Conservation (phyloP, 2,888 invertebrate species). For the Dastarcus helophoroides region DNA sequence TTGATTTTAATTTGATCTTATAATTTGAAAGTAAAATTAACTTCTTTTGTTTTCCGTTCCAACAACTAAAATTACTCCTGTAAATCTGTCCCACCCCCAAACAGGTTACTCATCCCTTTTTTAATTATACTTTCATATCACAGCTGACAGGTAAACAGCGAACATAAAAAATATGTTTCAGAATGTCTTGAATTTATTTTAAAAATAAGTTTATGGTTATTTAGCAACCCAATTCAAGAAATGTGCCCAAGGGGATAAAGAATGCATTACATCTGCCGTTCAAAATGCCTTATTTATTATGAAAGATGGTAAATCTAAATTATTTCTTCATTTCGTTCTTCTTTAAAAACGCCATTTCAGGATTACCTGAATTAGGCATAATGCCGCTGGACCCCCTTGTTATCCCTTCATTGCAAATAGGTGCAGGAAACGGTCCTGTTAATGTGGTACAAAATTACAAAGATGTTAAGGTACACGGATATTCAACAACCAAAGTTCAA, state of each 20-base stretch:
- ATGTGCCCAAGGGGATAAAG: conserved; percentile 5
- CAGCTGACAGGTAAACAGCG: no score
- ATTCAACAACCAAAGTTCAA: not conserved
- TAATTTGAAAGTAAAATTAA: no score
- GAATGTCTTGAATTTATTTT: no score
- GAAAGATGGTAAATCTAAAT: conserved; percentile 5
- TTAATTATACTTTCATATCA: no score
- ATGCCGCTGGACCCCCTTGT: not conserved
- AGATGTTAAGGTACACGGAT: conserved; percentile 8
- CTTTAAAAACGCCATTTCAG: not conserved
- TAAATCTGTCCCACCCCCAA: no score
- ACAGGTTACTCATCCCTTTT: no score
- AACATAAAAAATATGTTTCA: no score
- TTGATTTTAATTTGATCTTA: no score
- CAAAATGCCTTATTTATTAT: conserved; percentile 5
- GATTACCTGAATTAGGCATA: not conserved
- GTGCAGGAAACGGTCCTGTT: conserved; percentile 5
- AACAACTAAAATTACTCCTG: no score
- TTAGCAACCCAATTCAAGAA: conserved; percentile 7
- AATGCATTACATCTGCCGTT: conserved; percentile 6
- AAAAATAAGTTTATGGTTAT: conserved; percentile 1
- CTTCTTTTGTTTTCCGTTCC: no score
- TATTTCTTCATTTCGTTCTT: not conserved
- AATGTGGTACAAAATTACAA: conserved; percentile 9
- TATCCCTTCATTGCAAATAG: not conserved